Percentiles rank a stretch among this genome's conserved stretches.
Conservation (phyloP, 2,888 invertebrate genomes). For the Phengaris arion region DNA sequence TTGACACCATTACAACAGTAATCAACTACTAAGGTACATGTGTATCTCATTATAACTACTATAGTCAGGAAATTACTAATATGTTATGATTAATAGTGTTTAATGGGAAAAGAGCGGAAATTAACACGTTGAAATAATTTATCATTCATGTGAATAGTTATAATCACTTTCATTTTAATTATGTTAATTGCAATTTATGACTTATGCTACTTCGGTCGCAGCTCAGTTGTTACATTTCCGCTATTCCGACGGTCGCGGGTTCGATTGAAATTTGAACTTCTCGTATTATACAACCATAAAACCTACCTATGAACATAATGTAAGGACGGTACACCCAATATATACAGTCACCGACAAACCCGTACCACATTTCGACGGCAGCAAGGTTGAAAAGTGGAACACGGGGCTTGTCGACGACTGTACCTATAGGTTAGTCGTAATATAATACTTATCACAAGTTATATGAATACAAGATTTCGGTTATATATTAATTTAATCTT, state of each 20-base stretch:
- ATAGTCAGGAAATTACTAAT: constrained; percentile 1
- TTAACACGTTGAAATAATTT: constrained; percentile 6
- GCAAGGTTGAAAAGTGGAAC: too few species aligned
- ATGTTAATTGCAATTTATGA: constrained; percentile 7
- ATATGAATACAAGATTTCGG: neutral
- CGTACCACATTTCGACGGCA: too few species aligned
- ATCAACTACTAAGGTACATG: neutral
- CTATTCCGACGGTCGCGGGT: neutral
- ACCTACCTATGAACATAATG: too few species aligned
- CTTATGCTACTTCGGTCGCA: neutral
- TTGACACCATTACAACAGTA: neutral
- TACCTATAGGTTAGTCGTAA: too few species aligned
- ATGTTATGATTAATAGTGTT: constrained; percentile 9
- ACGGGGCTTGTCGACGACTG: too few species aligned
- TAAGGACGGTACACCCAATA: too few species aligned
- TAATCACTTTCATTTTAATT: constrained; percentile 11
- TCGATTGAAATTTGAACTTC: neutral
- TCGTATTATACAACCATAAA: too few species aligned
- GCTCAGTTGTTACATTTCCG: neutral
- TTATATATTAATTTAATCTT: neutral
- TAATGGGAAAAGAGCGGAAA: constrained; percentile 12
- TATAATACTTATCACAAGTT: too few species aligned
- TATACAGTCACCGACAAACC: too few species aligned
- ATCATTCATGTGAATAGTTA: constrained; percentile 10
- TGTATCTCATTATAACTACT: neutral